Evolutionary conservation across 2,888 invertebrate genomes (phyloP), one percentile per base, ranked within the genome.

Genomic region (Megastigmus dorsalis): DNA sequence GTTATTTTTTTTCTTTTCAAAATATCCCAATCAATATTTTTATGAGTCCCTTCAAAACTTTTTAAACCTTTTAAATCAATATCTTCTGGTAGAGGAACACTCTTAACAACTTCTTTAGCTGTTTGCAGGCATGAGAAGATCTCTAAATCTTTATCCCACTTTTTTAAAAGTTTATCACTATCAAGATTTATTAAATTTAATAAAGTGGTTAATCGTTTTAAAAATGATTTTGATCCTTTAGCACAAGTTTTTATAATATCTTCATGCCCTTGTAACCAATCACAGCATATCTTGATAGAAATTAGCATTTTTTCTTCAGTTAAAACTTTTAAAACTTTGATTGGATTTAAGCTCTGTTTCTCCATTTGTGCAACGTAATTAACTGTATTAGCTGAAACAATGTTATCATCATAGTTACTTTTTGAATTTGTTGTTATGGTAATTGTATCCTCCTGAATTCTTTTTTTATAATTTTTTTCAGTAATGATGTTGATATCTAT

Each of bases 261-360:
- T 66, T 93, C 92, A 87, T 97, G 95, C 63, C 93, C 92, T 66
- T 91, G 91, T 79, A 96, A 89, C 97, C 97, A 97, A 86, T 96
- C 96, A 84, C 93, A 93, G 76, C 95, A 91, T 78, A 96, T 88
- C 87, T 94, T 95, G 28, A 95, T 91, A 77, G 93, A 92, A 33
- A 91, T 89, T 36, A 95, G 85, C 77, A 93, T 89, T 50, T 91
- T 91, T 82, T 92, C 91, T 75, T 91, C 91, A 28, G 89, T 84
- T 48, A 93, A 88, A 78, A 92, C 91, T 65, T 91, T 89, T 76
- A 93, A 86, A 77, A 93, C 85, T 71, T 91, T 90, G 59, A 36
- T 71, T 6, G 90, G 86, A 80, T 91, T 89, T 72, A 93, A 59
- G 67, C 76, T 81, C 30, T 80, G 81, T 33, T 86, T 85, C 36